Percentiles rank a stretch among this genome's conserved stretches.
Evolutionary conservation across 2,113 vertebrate species (phyloP).

Genomic region (Notechis scutatus): DNA sequence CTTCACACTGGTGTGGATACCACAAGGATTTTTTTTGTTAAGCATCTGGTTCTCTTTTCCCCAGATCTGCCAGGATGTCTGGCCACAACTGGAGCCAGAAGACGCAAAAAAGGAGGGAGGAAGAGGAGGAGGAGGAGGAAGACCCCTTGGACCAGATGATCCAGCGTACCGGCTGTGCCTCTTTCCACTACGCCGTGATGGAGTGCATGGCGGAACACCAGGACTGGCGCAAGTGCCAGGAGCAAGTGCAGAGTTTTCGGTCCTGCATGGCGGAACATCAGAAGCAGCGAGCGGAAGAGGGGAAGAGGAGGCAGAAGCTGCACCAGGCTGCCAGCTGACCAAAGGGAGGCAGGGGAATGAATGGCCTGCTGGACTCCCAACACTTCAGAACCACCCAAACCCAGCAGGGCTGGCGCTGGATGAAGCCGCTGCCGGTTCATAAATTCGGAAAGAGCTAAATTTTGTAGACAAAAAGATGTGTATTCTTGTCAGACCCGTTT

Average conservation of each 20-base stretch:
- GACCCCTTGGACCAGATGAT: constrained; percentile 87
- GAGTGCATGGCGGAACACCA: constrained; percentile 89
- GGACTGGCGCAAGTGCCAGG: constrained; percentile 89
- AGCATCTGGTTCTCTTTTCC: neutral
- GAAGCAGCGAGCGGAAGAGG: constrained; percentile 61
- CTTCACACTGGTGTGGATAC: neutral
- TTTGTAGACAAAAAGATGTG: neutral
- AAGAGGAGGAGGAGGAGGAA: constrained; percentile 59
- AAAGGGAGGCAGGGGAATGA: neutral
- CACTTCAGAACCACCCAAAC: neutral
- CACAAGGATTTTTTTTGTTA: neutral
- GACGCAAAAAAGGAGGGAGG: constrained; percentile 50
- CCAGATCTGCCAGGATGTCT: neutral
- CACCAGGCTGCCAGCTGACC: constrained; percentile 2
- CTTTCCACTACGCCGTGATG: constrained; percentile 82
- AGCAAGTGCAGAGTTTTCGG: constrained; percentile 78
- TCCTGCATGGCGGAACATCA: constrained; percentile 84
- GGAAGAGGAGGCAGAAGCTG: constrained; percentile 37
- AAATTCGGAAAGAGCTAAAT: too few species aligned
- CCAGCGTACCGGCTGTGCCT: constrained; percentile 78
- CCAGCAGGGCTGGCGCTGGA: neutral
- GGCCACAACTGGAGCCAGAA: constrained; percentile 73
- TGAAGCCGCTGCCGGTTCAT: neutral
- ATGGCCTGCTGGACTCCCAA: neutral
- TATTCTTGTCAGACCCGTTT: neutral